Percentiles rank a stretch among this genome's conserved stretches.
Conservation (phyloP, 2,797 vertebrate species). For the Cheirogaleus major region DNA sequence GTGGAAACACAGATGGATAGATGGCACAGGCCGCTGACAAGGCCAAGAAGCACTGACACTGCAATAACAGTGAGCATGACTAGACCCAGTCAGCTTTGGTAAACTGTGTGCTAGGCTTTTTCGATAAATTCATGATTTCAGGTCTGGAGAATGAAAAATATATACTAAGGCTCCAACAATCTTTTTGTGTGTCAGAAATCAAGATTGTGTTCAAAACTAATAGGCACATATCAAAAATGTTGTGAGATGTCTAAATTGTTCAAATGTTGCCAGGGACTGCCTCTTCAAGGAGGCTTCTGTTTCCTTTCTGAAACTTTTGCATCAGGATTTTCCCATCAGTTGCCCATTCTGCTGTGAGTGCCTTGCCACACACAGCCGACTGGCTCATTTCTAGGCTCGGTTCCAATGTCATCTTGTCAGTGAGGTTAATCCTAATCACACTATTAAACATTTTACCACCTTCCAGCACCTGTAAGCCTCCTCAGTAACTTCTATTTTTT, state of each 20-base stretch:
- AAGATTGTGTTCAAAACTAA: not conserved
- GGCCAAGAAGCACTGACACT: not conserved
- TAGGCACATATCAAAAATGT: not conserved
- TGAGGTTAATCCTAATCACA: rapidly evolving
- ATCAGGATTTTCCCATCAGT: not conserved
- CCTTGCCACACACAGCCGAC: rapidly evolving
- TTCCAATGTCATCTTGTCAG: not conserved
- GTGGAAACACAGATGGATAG: not conserved
- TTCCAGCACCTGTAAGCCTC: not conserved
- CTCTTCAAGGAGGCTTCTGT: rapidly evolving
- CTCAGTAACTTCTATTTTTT: not conserved
- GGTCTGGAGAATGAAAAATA: not conserved
- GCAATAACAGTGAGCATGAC: not conserved
- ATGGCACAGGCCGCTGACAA: not conserved
- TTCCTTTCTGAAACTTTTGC: not conserved
- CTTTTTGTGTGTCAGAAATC: not conserved
- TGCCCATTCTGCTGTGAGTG: not conserved
- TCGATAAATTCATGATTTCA: not conserved
- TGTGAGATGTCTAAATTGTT: not conserved
- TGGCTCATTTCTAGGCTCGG: rapidly evolving
- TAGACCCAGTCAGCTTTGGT: not conserved
- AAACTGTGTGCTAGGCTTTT: not conserved
- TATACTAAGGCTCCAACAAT: not conserved
- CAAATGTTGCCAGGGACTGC: not conserved
- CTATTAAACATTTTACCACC: not conserved